A percentile compares a stretch with the other conserved stretches of the same genome.
Conservation (phyloP, 2,888 invertebrate genomes). For the Cylindroiulus punctatus region DNA sequence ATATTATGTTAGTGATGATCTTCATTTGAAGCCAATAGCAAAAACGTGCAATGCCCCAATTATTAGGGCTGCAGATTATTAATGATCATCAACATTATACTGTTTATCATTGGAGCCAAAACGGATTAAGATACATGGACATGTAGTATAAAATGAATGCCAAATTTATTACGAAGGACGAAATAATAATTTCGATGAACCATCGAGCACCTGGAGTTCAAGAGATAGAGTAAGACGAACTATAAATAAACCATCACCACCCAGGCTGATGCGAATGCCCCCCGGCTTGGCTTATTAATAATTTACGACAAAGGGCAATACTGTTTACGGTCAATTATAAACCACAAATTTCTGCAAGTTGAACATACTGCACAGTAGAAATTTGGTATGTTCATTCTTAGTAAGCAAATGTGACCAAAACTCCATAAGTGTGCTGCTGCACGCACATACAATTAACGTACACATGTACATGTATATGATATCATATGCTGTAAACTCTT, state of each 20-base stretch:
- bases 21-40: too few relatives aligned
- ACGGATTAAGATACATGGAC: too few relatives aligned
- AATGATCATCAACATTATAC: too few relatives aligned
- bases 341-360: neutral
- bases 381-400: neutral
- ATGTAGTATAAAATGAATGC: neutral
- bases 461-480: too few relatives aligned
- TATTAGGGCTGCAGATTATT: too few relatives aligned
- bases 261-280: neutral
- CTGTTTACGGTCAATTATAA: neutral
- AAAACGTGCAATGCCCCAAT: too few relatives aligned
- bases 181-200: neutral
- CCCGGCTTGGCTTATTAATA: constrained; percentile 14
- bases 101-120: too few relatives aligned
- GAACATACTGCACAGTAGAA: neutral
- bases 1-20: too few relatives aligned
- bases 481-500: too few relatives aligned
- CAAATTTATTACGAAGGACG: neutral
- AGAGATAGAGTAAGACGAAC: neutral
- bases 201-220: neutral
- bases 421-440: neutral
- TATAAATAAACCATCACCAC: neutral
- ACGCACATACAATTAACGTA: too few relatives aligned
- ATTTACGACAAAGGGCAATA: neutral
- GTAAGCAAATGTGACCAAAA: too few relatives aligned